These are phyloP conservation scores for Pitangus sulphuratus DNA, from an alignment of 2,797 vertebrate species.

Conservation along the genomic window DNA sequence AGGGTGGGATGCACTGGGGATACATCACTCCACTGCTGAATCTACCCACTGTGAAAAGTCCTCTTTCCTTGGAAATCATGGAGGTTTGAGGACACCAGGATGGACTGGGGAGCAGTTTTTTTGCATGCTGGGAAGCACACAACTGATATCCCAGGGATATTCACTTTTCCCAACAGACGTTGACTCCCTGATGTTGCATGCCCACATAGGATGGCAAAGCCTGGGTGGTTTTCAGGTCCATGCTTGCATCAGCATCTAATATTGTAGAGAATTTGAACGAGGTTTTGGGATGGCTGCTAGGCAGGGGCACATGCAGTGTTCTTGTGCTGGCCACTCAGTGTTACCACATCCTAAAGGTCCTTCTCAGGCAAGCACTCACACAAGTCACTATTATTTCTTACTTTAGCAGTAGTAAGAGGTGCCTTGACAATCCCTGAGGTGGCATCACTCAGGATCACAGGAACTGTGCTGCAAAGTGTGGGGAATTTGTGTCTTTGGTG, in stretches of 20 bases:
- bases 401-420: background rate
- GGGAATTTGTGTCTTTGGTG: background rate
- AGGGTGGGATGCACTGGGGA: accelerated
- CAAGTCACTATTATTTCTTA: background rate
- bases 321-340: background rate
- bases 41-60: accelerated
- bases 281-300: background rate
- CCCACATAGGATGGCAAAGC: background rate
- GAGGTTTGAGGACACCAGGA: background rate
- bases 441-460: background rate
- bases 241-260: accelerated
- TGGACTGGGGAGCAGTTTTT: background rate
- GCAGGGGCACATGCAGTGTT: background rate
- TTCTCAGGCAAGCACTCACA: background rate
- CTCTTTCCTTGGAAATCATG: background rate
- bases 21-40: background rate
- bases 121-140: background rate
- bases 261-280: background rate
- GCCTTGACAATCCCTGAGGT: background rate
- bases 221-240: background rate
- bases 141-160: background rate
- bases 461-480: background rate
- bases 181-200: accelerated
- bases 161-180: background rate
- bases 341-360: background rate